Conservation (phyloP, 2,888 invertebrate genomes). For the Cantharis lateralis region DNA sequence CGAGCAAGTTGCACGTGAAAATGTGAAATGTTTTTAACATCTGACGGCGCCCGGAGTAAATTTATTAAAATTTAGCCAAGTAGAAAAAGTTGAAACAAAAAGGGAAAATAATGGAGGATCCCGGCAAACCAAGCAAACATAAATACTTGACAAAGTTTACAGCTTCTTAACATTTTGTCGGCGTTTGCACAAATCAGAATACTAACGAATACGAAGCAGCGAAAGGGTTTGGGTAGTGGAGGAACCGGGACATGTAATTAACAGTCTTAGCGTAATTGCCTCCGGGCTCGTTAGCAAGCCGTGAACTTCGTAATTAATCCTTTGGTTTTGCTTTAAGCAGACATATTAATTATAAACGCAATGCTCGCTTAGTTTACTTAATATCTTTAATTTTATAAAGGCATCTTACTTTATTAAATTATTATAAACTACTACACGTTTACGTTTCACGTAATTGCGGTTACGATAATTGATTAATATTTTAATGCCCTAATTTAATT, state of each 20-base stretch:
- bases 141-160: slow-evolving; percentile 48
- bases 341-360: slow-evolving; percentile 56
- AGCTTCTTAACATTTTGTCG: slow-evolving; percentile 41
- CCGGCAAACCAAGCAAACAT: slow-evolving; percentile 37
- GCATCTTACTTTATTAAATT: slow-evolving; percentile 42
- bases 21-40: background rate
- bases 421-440: slow-evolving; percentile 36
- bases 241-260: slow-evolving; percentile 52
- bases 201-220: slow-evolving; percentile 31
- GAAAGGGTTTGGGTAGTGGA: slow-evolving; percentile 8
- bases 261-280: slow-evolving; percentile 59
- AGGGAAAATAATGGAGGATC: slow-evolving; percentile 30
- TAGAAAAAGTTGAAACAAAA: slow-evolving; percentile 5
- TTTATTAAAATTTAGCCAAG: background rate
- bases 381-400: slow-evolving; percentile 33
- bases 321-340: slow-evolving; percentile 57
- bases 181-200: slow-evolving; percentile 28
- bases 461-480: background rate
- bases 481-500: background rate
- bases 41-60: background rate
- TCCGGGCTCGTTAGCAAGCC: slow-evolving; percentile 59
- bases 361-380: slow-evolving; percentile 48
- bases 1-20: background rate
- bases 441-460: background rate
- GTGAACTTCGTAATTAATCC: slow-evolving; percentile 60